phyloP scores from a whole-genome alignment of 2,797 vertebrate species.

The Ctenosaura bakeri region DNA sequence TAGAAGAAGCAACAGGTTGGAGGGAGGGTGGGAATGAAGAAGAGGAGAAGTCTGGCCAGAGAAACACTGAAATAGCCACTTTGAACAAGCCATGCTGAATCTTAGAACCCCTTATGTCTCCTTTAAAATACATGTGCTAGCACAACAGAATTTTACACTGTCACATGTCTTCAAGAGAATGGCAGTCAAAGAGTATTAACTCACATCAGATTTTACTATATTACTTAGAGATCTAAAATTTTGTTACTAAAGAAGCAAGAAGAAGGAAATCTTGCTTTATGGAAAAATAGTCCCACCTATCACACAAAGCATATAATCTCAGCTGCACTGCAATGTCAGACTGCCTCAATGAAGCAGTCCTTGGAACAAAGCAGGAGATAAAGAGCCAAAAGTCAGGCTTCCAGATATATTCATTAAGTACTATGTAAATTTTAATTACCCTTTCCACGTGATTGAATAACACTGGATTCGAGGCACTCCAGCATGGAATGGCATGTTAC shows the following conservation, averaged over 20 bases:
- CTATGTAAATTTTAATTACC: conserved; percentile 42
- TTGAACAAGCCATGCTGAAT: too few relatives aligned
- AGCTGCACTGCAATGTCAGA: too few relatives aligned
- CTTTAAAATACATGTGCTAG: too few relatives aligned
- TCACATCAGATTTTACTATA: background rate
- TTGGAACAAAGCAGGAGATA: conserved; percentile 11
- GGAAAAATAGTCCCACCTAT: background rate
- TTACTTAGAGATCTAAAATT: background rate
- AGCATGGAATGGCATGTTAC: conserved; percentile 5
- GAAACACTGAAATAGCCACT: too few relatives aligned
- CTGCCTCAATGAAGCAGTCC: background rate
- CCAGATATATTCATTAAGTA: conserved; percentile 54
- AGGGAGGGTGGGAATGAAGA: too few relatives aligned
- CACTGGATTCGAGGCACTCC: conserved; percentile 12
- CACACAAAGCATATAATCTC: background rate
- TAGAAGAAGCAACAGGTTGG: too few relatives aligned
- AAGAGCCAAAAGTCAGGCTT: conserved; percentile 19
- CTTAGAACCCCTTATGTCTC: too few relatives aligned
- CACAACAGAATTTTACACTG: too few relatives aligned
- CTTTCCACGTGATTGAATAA: conserved; percentile 46
- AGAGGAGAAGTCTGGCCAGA: too few relatives aligned
- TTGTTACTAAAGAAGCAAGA: background rate
- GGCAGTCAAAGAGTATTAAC: background rate
- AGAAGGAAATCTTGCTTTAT: background rate
- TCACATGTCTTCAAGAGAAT: too few relatives aligned